Conservation (phyloP, 2,113 vertebrate genomes). For the Lipophrys pholis region DNA sequence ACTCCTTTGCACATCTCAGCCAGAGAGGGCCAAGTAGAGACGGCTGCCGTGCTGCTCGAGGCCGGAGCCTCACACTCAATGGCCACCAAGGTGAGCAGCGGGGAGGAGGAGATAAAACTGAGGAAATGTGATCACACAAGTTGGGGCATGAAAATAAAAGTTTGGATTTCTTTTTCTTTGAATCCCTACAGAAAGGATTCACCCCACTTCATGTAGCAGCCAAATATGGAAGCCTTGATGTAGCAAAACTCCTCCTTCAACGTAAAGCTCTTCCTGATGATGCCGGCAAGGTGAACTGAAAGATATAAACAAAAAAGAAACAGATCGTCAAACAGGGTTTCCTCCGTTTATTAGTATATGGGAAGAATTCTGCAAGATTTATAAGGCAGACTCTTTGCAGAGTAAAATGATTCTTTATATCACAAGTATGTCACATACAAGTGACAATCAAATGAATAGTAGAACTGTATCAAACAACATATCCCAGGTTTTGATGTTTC, state of each 20-base stretch:
- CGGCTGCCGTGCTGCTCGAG: constrained; percentile 93
- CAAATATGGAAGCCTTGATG: constrained; percentile 95
- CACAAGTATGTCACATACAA: no score
- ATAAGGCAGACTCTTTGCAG: not conserved
- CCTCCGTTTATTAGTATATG: not conserved
- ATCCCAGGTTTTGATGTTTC: no score
- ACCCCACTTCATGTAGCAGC: constrained; percentile 96
- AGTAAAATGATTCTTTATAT: not conserved
- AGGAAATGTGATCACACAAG: no score
- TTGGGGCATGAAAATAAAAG: not conserved
- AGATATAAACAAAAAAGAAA: not conserved
- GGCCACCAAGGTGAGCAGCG: constrained; percentile 88
- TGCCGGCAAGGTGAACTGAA: constrained; percentile 89
- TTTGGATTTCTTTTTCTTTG: not conserved
- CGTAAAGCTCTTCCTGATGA: constrained; percentile 90
- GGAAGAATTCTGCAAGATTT: not conserved
- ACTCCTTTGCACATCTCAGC: constrained; percentile 97
- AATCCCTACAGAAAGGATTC: constrained; percentile 92
- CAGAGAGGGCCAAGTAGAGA: constrained; percentile 95
- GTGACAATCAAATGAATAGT: no score
- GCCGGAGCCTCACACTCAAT: constrained; percentile 94
- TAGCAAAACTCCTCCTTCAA: constrained; percentile 95
- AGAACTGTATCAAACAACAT: no score
- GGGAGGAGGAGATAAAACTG: no score
- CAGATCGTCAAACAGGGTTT: not conserved